A percentile compares a stretch with the other conserved stretches of the same genome.
Conservation (phyloP, 2,113 vertebrate species). For the Hyla sarda region DNA sequence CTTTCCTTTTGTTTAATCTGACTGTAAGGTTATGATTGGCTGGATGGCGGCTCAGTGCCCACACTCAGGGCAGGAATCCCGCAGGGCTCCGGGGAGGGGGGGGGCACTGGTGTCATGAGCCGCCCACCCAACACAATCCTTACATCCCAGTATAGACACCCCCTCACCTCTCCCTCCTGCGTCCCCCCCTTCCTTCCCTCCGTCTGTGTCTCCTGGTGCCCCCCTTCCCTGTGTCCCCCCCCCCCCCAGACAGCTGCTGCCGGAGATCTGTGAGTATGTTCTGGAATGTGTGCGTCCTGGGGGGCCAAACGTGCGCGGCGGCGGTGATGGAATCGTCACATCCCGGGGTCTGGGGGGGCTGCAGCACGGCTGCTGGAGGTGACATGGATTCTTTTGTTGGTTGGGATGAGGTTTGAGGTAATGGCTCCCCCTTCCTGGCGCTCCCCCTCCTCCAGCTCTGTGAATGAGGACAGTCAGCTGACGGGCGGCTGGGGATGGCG, state of each 20-base stretch:
- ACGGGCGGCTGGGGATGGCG: constrained; percentile 68
- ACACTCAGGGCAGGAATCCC: constrained; percentile 66
- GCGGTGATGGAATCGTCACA: constrained; percentile 39
- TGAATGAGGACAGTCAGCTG: constrained; percentile 72
- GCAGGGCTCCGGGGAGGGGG: constrained; percentile 68
- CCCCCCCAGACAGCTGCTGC: neutral
- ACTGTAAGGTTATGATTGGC: constrained; percentile 76
- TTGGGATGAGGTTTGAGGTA: constrained; percentile 61
- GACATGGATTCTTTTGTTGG: constrained; percentile 69
- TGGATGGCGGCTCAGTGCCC: constrained; percentile 77
- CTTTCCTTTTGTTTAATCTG: constrained; percentile 80
- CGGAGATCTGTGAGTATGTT: constrained; percentile 45
- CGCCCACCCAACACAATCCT: constrained; percentile 59
- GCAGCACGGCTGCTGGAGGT: constrained; percentile 14
- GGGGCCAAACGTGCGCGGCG: neutral
- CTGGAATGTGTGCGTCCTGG: constrained; percentile 7
- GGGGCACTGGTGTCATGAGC: constrained; percentile 62
- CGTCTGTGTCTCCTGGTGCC: neutral
- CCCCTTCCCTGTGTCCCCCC: too few relatives aligned
- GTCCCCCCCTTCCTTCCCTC: constrained; percentile 36
- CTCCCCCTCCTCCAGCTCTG: constrained; percentile 63
- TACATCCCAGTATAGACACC: constrained; percentile 26
- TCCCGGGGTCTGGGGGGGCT: constrained; percentile 32
- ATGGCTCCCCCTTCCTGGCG: constrained; percentile 49
- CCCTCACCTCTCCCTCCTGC: constrained; percentile 24